A percentile compares a stretch with the other conserved stretches of the same genome.
Evolutionary conservation across 2,113 vertebrate genomes (phyloP).

Genomic region (Pedetes capensis): DNA sequence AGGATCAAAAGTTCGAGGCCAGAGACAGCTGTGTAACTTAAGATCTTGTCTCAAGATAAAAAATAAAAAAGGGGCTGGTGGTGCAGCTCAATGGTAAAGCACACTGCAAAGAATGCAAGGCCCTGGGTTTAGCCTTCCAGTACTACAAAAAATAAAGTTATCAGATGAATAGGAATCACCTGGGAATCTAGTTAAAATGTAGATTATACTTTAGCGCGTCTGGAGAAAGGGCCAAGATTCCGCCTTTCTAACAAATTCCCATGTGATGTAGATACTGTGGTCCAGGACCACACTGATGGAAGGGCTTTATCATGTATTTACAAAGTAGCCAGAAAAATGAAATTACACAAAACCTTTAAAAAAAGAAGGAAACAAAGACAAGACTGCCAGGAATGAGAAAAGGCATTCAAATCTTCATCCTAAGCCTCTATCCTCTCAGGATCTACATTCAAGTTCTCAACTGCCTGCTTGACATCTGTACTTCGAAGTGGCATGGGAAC

Average conservation of each 20-base stretch:
- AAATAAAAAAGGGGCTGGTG: too few relatives aligned
- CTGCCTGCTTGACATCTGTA: neutral
- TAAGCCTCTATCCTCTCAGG: neutral
- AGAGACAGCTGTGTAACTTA: too few relatives aligned
- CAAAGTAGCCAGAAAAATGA: conserved; percentile 23
- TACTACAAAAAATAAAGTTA: too few relatives aligned
- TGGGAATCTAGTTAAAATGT: neutral
- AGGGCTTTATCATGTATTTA: conserved; percentile 29
- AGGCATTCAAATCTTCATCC: neutral
- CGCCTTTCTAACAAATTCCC: neutral
- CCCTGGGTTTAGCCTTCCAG: too few relatives aligned
- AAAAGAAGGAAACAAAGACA: neutral
- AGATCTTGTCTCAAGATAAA: too few relatives aligned
- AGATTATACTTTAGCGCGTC: conserved; percentile 5
- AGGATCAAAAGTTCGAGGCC: too few relatives aligned
- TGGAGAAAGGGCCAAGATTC: neutral
- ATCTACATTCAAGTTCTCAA: conserved; percentile 17
- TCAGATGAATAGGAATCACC: neutral
- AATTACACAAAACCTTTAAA: conserved; percentile 27
- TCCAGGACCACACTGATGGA: neutral
- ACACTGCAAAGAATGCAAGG: too few relatives aligned
- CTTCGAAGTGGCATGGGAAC: neutral
- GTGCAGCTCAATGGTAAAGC: too few relatives aligned
- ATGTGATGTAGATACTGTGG: neutral
- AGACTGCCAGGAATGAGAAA: conserved; percentile 19